A percentile compares a stretch with the other conserved stretches of the same genome.
Conservation (phyloP, 2,113 vertebrate species). For the Alligator mississippiensis region DNA sequence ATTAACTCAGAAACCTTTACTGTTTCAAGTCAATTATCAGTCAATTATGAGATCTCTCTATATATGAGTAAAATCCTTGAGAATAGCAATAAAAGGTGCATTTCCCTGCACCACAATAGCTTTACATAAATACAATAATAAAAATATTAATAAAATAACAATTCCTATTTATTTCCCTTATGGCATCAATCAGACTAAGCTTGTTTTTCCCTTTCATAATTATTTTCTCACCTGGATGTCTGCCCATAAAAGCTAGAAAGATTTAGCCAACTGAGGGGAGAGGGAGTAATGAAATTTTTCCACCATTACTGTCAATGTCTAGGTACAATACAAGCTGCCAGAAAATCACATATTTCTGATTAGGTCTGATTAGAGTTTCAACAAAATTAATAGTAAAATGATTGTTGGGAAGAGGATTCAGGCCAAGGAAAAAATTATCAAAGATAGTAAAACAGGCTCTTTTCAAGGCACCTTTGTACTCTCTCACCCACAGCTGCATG, state of each 20-base stretch:
- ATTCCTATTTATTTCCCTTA: not conserved
- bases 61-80: slow-evolving; percentile 33
- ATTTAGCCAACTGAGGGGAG: not conserved
- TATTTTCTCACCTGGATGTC: not conserved
- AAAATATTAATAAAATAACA: not conserved
- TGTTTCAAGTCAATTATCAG: slow-evolving; percentile 48
- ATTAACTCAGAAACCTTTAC: slow-evolving; percentile 59
- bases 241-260: not conserved
- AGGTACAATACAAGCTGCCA: not conserved
- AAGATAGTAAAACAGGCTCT: not conserved
- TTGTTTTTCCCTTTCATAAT: not conserved
- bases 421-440: not conserved
- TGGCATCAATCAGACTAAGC: not conserved
- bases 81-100: slow-evolving; percentile 30
- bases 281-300: not conserved
- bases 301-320: not conserved
- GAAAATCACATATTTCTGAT: not conserved
- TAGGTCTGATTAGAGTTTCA: not conserved
- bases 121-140: slow-evolving; percentile 33
- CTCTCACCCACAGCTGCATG: not conserved
- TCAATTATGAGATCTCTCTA: slow-evolving; percentile 36
- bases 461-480: not conserved
- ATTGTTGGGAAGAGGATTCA: not conserved
- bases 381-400: not conserved
- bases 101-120: not conserved